phyloP scores from a whole-genome alignment of 2,797 vertebrate species.

The Cryptoprocta ferox region DNA sequence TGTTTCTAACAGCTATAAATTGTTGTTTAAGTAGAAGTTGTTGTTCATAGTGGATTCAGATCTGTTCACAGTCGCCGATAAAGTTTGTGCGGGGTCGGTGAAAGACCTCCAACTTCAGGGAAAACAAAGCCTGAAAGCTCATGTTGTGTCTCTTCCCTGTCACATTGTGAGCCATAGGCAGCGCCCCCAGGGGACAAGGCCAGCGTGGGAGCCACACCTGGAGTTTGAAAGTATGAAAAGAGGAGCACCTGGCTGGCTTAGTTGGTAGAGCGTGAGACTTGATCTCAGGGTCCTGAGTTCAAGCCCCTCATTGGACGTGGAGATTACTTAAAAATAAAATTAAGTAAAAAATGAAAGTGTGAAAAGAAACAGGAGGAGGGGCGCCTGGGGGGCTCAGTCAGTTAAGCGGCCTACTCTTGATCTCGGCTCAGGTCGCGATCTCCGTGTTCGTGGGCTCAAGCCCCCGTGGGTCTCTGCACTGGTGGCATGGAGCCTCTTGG shows the following conservation, averaged over 20 bases:
- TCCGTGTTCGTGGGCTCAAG: too few relatives aligned
- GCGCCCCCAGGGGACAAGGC: not conserved
- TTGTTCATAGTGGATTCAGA: not conserved
- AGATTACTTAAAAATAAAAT: not conserved
- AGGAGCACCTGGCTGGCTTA: not conserved
- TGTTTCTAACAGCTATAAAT: not conserved
- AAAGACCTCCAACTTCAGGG: not conserved
- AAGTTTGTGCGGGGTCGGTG: not conserved
- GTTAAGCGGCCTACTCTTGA: too few relatives aligned
- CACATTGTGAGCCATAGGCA: too few relatives aligned
- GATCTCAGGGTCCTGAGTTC: not conserved
- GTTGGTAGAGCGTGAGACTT: not conserved
- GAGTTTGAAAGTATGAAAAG: not conserved
- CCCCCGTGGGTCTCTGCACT: too few relatives aligned
- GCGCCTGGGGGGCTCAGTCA: too few relatives aligned
- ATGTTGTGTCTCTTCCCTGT: not conserved
- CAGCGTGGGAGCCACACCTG: not conserved
- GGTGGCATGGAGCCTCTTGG: too few relatives aligned
- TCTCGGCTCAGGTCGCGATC: too few relatives aligned
- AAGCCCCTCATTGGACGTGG: not conserved
- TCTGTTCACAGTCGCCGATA: not conserved
- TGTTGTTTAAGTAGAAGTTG: not conserved
- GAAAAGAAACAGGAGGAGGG: not conserved
- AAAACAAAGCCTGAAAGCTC: not conserved
- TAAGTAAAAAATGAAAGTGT: not conserved